These are phyloP conservation scores for Folsomia manolachei DNA, from an alignment of 2,888 invertebrate genomes.

Conservation along the genomic window DNA sequence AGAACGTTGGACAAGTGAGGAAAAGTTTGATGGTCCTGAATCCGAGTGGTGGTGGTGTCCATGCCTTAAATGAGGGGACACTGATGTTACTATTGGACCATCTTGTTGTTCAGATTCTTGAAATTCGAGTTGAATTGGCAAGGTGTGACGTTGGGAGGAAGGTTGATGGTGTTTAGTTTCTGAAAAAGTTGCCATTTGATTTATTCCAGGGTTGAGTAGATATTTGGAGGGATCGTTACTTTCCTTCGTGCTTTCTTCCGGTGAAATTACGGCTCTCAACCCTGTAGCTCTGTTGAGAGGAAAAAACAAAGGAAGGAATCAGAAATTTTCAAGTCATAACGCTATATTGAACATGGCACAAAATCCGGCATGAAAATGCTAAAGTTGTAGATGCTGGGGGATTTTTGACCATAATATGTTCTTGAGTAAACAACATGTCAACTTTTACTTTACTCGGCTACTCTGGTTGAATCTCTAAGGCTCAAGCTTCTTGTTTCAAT, in stretches of 20 bases:
- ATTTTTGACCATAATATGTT: too few relatives aligned
- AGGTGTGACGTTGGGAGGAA: neutral
- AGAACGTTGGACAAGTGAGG: neutral
- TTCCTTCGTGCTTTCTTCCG: too few relatives aligned
- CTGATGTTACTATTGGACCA: constrained; percentile 7
- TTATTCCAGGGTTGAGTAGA: too few relatives aligned
- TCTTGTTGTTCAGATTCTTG: constrained; percentile 10
- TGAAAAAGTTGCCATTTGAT: neutral
- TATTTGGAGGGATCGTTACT: too few relatives aligned
- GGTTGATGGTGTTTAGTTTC: neutral
- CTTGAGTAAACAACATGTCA: neutral
- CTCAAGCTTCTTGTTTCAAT: neutral
- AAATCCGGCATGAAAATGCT: too few relatives aligned
- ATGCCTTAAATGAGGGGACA: constrained; percentile 38
- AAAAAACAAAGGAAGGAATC: too few relatives aligned
- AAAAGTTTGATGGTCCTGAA: constrained; percentile 28
- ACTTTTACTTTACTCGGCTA: too few relatives aligned
- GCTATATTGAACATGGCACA: too few relatives aligned
- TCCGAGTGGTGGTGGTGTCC: constrained; percentile 32
- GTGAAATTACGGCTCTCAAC: too few relatives aligned
- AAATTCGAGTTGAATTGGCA: neutral
- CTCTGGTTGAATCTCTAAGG: neutral
- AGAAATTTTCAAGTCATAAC: too few relatives aligned
- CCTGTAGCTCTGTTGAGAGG: too few relatives aligned
- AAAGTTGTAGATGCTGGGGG: too few relatives aligned